A percentile compares a stretch with the other conserved stretches of the same genome.
phyloP scores from a whole-genome alignment of 2,113 vertebrate species.

The Rhodinocichla rosea region DNA sequence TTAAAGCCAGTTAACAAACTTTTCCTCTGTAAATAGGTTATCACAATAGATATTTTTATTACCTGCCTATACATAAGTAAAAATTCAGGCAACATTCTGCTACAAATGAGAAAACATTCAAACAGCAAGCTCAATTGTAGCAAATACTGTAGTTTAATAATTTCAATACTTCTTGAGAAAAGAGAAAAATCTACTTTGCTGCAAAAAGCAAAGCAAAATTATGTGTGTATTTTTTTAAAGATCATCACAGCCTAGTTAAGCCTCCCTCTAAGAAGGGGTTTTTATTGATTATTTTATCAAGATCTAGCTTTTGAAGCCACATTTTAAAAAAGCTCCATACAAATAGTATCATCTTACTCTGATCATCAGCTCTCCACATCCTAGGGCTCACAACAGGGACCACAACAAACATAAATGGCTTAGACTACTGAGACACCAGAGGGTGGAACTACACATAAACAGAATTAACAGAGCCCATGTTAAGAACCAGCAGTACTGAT shows the following conservation, averaged over 20 bases:
- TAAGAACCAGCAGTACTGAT: neutral
- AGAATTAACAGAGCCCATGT: neutral
- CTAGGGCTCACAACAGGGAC: neutral
- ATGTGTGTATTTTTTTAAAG: neutral
- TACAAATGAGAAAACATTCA: neutral
- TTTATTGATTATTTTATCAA: neutral
- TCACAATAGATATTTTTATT: neutral
- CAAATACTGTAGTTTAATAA: neutral
- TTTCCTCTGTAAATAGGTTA: neutral
- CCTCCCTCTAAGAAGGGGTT: neutral
- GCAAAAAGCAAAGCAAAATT: neutral
- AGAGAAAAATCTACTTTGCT: neutral
- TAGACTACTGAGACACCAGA: neutral
- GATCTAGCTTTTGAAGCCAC: neutral
- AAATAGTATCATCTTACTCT: neutral
- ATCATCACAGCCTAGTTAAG: neutral
- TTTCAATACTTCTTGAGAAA: neutral
- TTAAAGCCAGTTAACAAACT: neutral
- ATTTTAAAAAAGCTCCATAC: neutral
- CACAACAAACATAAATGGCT: neutral
- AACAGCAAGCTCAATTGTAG: neutral
- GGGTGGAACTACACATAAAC: neutral
- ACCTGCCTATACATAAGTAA: neutral
- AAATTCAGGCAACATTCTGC: neutral
- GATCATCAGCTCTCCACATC: neutral